Evolutionary conservation across 37 sponge, comb jelly and placozoan genomes (phyloP).

Genomic region (Amphimedon queenslandica): DNA sequence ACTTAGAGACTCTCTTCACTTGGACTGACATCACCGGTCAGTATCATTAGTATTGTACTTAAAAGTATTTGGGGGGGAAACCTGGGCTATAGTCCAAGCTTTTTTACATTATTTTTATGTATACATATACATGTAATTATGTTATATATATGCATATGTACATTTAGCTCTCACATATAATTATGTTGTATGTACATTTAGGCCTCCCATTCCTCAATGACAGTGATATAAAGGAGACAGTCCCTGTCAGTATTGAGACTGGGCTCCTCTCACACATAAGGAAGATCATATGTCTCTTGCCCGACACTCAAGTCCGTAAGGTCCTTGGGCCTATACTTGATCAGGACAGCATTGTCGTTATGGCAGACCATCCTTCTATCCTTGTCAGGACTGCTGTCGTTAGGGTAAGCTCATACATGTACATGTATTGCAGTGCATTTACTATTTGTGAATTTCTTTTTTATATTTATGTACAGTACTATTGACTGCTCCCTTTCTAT

Average conservation of each 20-base stretch:
- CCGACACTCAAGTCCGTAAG: slow-evolving; percentile 36
- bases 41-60: too few relatives aligned
- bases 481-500: background rate
- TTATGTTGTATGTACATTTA: background rate
- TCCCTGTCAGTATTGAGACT: slow-evolving; percentile 52
- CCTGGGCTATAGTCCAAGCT: too few relatives aligned
- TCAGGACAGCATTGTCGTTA: slow-evolving; percentile 52
- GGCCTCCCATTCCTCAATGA: slow-evolving; percentile 19
- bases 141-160: too few relatives aligned
- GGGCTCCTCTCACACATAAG: slow-evolving; percentile 59
- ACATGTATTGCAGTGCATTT: background rate
- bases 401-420: slow-evolving; percentile 36
- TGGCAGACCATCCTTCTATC: slow-evolving; percentile 56
- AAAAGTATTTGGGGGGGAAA: too few relatives aligned
- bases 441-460: background rate
- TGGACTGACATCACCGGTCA: slow-evolving; percentile 60
- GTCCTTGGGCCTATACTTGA: slow-evolving; percentile 54
- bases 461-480: background rate
- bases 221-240: slow-evolving; percentile 15
- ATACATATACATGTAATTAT: too few relatives aligned
- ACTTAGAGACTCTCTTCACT: slow-evolving; percentile 54
- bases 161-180: too few relatives aligned
- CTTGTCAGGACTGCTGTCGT: slow-evolving; percentile 72
- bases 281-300: slow-evolving; percentile 43
- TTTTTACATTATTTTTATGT: too few relatives aligned